These are phyloP conservation scores for Teleogryllus occipitalis DNA, from an alignment of 1,140 invertebrate genomes.

Conservation along the genomic window DNA sequence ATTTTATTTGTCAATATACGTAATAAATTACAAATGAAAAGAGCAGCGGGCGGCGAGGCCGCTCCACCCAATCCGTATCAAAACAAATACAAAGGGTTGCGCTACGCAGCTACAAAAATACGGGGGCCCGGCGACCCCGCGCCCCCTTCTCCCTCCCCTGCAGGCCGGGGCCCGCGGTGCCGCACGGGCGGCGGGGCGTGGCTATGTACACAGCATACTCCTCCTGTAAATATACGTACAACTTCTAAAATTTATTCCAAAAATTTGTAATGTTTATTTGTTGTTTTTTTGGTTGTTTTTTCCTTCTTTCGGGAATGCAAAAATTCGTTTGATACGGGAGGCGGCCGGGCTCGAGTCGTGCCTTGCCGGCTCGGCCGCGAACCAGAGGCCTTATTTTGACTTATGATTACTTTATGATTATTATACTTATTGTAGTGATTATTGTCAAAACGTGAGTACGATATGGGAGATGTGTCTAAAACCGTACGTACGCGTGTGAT, in stretches of 20 bases:
- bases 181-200: not conserved
- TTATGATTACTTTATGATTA: too few relatives aligned
- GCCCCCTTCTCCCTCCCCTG: too few relatives aligned
- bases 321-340: not conserved
- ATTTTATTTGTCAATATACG: not conserved
- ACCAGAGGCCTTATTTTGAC: too few relatives aligned
- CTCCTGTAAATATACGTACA: not conserved
- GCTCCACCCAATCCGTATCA: not conserved
- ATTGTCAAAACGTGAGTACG: not conserved
- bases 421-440: not conserved
- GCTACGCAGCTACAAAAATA: not conserved
- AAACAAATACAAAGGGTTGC: not conserved
- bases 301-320: not conserved
- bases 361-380: not conserved
- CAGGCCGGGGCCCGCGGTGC: too few relatives aligned
- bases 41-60: not conserved
- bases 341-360: not conserved
- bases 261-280: not conserved
- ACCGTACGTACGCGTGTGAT: not conserved
- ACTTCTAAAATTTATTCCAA: not conserved
- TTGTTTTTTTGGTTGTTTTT: too few relatives aligned
- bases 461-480: not conserved
- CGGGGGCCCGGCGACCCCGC: too few relatives aligned
- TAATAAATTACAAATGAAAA: constrained; percentile 6
- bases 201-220: not conserved